Evolutionary conservation across 1,140 invertebrate genomes (phyloP), one percentile per base, ranked within the genome.

Genomic region (Phortica variegata): DNA sequence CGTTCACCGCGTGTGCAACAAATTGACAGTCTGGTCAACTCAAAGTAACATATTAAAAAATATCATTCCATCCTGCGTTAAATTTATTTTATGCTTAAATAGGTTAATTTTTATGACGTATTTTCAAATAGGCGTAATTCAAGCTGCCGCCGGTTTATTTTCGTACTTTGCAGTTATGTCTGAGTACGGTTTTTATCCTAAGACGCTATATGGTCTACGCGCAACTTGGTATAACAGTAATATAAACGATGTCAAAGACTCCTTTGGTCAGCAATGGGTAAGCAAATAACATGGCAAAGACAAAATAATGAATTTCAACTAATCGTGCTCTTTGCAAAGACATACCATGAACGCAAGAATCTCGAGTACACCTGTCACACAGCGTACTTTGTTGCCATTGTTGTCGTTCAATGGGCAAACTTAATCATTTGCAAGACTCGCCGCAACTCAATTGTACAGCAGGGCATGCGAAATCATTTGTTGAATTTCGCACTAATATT

Each of bases 21-120:
- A 78, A 87, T 83, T 77, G 93, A 96, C 84, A 93, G 93, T 82
- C 85, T 96, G 72, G 95, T 98, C 66, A 98, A 98, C 80, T 90
- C 95, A 85, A 94, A 94, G 89, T 74, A 53, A 17, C 46, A 18
- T n/a, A 38, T 38, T 17, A 16, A 6, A 36, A 34, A 36, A 36
- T 45, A 34, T 23, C 21, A 36, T 36, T 13, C 19, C 20, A 20
- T 31, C 23, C 5, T 15, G 19, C 20, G 13, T 34, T n/a, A 36
- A 21, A 19, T 32, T 6, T 37, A 33, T 10, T 37, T 36, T 34
- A n/a, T 21, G 18, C 19, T 20, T 13, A 37, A 17, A 18, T 13
- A 93, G 93, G 88, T 61, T 88, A 26, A 91, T 91, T 68, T 89
- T 89, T 8, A 75, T 92, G 34, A 89, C 89, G 39, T 93, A 93